phyloP scores from a whole-genome alignment of 2,113 vertebrate species.

The Saimiri boliviensis region DNA sequence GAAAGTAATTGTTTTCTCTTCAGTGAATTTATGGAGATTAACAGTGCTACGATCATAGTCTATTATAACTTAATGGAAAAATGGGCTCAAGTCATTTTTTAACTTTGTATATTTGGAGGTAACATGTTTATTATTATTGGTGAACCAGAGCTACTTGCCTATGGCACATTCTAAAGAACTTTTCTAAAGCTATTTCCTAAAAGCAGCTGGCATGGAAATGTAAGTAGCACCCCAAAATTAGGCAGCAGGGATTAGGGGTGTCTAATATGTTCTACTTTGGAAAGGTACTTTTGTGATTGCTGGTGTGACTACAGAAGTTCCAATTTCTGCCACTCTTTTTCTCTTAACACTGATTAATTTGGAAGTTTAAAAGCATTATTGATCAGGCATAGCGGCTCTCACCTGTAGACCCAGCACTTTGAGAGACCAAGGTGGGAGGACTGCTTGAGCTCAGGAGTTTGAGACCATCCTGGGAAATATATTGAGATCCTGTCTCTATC shows the following conservation, averaged over 20 bases:
- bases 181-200: constrained; percentile 5
- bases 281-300: background rate
- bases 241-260: background rate
- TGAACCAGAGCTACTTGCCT: background rate
- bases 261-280: background rate
- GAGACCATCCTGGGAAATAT: too few relatives aligned
- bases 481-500: too few relatives aligned
- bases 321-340: constrained; percentile 2
- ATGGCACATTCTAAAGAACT: constrained; percentile 13
- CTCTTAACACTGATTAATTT: background rate
- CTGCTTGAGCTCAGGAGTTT: too few relatives aligned
- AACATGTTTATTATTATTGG: constrained; percentile 26
- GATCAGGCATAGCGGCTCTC: too few relatives aligned
- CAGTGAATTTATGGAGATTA: constrained; percentile 47
- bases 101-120: constrained; percentile 10
- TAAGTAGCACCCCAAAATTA: background rate
- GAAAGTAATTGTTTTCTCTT: constrained; percentile 45
- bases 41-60: background rate
- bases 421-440: too few relatives aligned
- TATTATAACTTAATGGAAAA: constrained; percentile 38
- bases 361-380: constrained; percentile 20
- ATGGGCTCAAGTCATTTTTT: background rate
- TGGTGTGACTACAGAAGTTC: background rate
- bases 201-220: background rate
- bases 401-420: too few relatives aligned